Evolutionary conservation across 2,113 vertebrate genomes (phyloP).

Genomic region (Onychostoma macrolepis): DNA sequence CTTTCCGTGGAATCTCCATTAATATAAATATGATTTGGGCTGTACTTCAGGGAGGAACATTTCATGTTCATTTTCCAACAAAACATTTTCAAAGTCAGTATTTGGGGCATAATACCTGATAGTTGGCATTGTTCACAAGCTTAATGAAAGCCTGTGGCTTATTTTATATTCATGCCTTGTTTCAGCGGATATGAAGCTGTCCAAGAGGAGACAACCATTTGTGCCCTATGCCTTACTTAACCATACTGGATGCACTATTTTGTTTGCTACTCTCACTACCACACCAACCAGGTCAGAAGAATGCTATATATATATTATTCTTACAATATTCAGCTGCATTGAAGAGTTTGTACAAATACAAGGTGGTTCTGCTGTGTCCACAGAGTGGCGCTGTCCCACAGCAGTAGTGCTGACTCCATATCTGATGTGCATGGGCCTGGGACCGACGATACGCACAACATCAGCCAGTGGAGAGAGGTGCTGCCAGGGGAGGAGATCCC

Average conservation of each 20-base stretch:
- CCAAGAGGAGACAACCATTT: conserved; percentile 92
- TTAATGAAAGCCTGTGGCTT: not conserved
- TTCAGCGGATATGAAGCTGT: conserved; percentile 79
- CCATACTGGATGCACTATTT: conserved; percentile 93
- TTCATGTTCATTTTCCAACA: not conserved
- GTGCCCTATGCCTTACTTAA: conserved; percentile 93
- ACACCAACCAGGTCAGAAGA: conserved; percentile 90
- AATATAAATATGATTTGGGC: not conserved
- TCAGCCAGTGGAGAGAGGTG: conserved; percentile 95
- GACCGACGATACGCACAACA: conserved; percentile 87
- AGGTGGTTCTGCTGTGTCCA: conserved; percentile 17
- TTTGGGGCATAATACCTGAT: not conserved
- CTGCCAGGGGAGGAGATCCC: conserved; percentile 92
- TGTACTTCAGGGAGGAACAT: not conserved
- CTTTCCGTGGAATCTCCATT: not conserved
- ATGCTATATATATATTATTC: not conserved
- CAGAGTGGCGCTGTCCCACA: conserved; percentile 96
- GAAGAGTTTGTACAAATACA: not conserved
- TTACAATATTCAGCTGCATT: not conserved
- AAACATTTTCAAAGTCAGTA: not conserved
- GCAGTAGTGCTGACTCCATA: conserved; percentile 90
- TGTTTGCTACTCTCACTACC: conserved; percentile 94
- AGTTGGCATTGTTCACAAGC: not conserved
- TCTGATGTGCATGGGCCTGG: conserved; percentile 80
- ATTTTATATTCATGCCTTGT: conserved; percentile 17